Base-by-base conservation (phyloP, 2,888 invertebrate genomes). In the Abrostola triplasia region DNA sequence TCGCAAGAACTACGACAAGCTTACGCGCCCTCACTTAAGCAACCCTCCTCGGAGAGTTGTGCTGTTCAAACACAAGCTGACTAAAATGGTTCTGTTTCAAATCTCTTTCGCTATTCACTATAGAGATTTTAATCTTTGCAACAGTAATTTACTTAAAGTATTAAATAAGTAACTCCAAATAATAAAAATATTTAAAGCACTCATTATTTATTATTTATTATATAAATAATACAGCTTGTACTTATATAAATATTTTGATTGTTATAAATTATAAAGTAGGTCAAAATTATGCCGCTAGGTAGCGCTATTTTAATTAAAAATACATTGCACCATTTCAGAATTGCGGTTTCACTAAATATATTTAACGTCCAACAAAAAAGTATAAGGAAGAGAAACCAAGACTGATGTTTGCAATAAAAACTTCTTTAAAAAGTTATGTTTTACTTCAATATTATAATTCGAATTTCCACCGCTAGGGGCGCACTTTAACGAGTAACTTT, bases 11-110 rank as follows among this genome's bases (percentile, higher is more conserved):
- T 73, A 51, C 55, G 38, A 51, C 40, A 60, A 67, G 65, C 58
- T 50, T 69, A 64, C 58, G 71, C 62, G 52, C 37, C 60, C 76
- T 77, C 64, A 51, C 71, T 62, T 61, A 70, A 74, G 65, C 67
- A 76, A 80, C 81, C 80, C 80, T 84, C 82, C 79, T 75, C 61
- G 60, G 79, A 81, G 72, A 73, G 70, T 70, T 67, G 67, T 36
- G 24, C 11, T 40, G 41, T 47, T 54, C 40, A 50, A 69, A 69
- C 57, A 57, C 67, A 73, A 70, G 71, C 60, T 55, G 7, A 61
- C 52, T 60, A 62, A 65, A 58, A 71, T 64, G 64, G 62, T 67
- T 65, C 38, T n/a, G 44, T 38, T 55, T 58, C 35, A 6, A 11
- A 64, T 54, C n/a, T 36, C 44, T 55, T 48, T 38, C 44, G 41